Base-by-base conservation (phyloP, 2,888 invertebrate species). In the Drosophila anomelani region DNA sequence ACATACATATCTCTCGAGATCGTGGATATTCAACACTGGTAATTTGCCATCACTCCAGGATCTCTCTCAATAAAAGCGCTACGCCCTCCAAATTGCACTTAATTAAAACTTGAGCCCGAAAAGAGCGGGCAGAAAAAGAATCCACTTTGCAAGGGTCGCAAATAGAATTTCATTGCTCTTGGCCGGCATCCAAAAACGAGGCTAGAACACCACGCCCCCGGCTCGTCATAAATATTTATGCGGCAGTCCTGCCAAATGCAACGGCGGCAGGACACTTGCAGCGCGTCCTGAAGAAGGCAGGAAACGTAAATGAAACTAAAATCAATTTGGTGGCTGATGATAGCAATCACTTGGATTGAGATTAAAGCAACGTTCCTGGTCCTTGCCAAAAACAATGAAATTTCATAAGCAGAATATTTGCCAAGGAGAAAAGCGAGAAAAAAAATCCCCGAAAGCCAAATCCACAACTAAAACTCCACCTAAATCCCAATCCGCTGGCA, bases 11-110 rank as follows among this genome's bases (percentile, higher is more conserved):
- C 38, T 13, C 12, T 1, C 41, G 12, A 39, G 51, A 60, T 51
- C 71, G n/a, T 17, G 7, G 53, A 54, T 54, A 66, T 67, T 34
- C 44, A 46, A 39, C n/a, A 23, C 36, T 46, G 39, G 44, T 47
- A 46, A 44, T 51, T 61, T 41, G 39, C 32, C 46, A 39, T 63
- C 41, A 41, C 51, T 58, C 26, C 36, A 47, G 56, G n/a, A 26
- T 34, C 43, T 13, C 20, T 34, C 53, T 23, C 38, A 39, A 20
- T 10, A 38, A 49, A 55, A 80, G 77, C 74, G 71, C 10, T 60
- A 75, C 80, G 82, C 88, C 77, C 79, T 79, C 76, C 80, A 89
- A 85, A 88, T 85, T 88, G 84, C 88, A 88, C 85, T 89, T 85
- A 85, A 89, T 85, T 85, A 85, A 85, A 85, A 88, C 75, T 83